Evolutionary conservation across 2,888 invertebrate genomes (phyloP).

Genomic region (Ypsolopha scabrella): DNA sequence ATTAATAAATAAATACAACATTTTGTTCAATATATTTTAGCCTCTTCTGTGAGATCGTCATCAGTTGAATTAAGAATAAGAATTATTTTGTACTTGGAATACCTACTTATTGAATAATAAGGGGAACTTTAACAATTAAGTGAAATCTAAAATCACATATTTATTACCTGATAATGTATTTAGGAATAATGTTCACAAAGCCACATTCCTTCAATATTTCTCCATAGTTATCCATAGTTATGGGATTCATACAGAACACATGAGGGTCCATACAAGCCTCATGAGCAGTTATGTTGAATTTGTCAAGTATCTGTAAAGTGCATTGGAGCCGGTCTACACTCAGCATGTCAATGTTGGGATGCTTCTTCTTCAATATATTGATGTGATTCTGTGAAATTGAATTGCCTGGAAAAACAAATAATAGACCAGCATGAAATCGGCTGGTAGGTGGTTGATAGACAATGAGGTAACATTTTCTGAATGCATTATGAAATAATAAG

Average conservation of each 20-base stretch:
- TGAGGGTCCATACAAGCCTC: constrained; percentile 67
- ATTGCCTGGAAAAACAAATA: constrained; percentile 25
- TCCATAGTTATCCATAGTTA: constrained; percentile 72
- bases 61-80: too few species aligned
- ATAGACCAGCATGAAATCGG: too few species aligned
- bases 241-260: constrained; percentile 67
- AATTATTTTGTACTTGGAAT: too few species aligned
- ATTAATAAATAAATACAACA: too few species aligned
- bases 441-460: too few species aligned
- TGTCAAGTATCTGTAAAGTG: constrained; percentile 38
- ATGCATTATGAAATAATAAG: not conserved
- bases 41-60: too few species aligned
- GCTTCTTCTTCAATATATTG: constrained; percentile 30
- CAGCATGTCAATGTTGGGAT: constrained; percentile 41
- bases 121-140: too few species aligned
- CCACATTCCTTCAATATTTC: constrained; percentile 73
- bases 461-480: too few species aligned
- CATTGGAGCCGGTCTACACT: constrained; percentile 34
- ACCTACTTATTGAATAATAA: too few species aligned
- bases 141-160: not conserved
- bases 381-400: constrained; percentile 22
- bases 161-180: constrained; percentile 46
- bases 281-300: constrained; percentile 53
- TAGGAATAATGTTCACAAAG: constrained; percentile 51
- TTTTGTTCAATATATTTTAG: too few species aligned